These are phyloP conservation scores for Nipponacmea schrenckii DNA, from an alignment of 2,888 invertebrate genomes.

Conservation along the genomic window DNA sequence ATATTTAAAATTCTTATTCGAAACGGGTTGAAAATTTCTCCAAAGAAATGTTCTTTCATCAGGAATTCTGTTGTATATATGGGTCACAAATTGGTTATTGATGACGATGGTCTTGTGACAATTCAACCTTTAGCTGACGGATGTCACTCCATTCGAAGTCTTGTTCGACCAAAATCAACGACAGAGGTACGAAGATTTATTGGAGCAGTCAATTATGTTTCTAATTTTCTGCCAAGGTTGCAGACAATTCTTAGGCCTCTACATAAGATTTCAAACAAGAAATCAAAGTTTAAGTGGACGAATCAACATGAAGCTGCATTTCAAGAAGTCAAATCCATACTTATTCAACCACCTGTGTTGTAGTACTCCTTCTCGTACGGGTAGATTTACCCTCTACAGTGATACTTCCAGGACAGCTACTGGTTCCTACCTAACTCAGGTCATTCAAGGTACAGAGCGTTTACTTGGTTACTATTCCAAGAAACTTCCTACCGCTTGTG, in stretches of 20 bases:
- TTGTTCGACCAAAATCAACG: background rate
- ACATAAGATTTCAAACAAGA: background rate
- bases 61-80: background rate
- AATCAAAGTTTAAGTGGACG: background rate
- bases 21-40: background rate
- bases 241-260: background rate
- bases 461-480: conserved; percentile 4
- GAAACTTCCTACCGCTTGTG: background rate
- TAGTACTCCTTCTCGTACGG: background rate
- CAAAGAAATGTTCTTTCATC: background rate
- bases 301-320: background rate
- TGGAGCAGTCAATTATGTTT: background rate
- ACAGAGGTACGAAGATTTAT: background rate
- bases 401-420: background rate
- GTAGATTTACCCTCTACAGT: background rate
- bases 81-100: background rate
- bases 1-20: background rate
- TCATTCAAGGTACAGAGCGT: background rate
- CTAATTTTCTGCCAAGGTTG: background rate
- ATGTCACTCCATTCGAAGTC: background rate
- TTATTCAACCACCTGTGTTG: conserved; percentile 3
- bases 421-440: background rate
- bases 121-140: background rate
- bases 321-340: background rate
- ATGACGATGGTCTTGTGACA: background rate